phyloP scores from a whole-genome alignment of 2,113 vertebrate species.

The Eulemur macaco region DNA sequence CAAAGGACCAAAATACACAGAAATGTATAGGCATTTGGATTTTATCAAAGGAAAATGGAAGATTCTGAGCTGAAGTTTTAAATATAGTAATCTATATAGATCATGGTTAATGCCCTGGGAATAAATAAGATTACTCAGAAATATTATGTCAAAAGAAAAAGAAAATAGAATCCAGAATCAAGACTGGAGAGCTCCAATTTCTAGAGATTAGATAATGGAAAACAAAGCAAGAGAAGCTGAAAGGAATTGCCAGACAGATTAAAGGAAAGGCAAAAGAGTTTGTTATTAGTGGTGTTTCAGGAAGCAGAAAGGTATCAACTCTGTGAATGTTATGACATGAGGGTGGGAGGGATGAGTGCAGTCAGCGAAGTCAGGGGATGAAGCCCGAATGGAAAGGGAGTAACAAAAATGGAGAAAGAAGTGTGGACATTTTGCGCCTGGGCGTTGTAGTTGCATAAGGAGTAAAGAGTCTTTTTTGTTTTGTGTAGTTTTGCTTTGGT shows the following conservation, averaged over 20 bases:
- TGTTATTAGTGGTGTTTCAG: neutral
- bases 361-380: too few relatives aligned
- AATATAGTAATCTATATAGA: neutral
- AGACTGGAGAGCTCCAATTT: neutral
- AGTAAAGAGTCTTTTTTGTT: neutral
- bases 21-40: neutral
- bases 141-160: constrained; percentile 1
- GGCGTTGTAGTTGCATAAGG: neutral
- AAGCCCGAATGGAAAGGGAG: neutral
- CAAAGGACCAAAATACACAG: neutral
- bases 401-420: neutral
- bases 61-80: neutral
- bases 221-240: neutral
- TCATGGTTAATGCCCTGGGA: neutral
- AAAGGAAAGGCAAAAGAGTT: neutral
- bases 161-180: neutral
- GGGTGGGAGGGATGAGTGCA: neutral
- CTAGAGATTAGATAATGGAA: neutral
- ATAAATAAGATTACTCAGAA: neutral
- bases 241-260: neutral
- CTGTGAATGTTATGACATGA: neutral
- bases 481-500: neutral
- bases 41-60: neutral
- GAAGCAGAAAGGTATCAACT: neutral
- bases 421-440: accelerated